Percentiles rank a stretch among this genome's conserved stretches.
Evolutionary conservation across 37 sponge, comb jelly and placozoan genomes (phyloP).

Genomic region (Dysidea cf. avara): DNA sequence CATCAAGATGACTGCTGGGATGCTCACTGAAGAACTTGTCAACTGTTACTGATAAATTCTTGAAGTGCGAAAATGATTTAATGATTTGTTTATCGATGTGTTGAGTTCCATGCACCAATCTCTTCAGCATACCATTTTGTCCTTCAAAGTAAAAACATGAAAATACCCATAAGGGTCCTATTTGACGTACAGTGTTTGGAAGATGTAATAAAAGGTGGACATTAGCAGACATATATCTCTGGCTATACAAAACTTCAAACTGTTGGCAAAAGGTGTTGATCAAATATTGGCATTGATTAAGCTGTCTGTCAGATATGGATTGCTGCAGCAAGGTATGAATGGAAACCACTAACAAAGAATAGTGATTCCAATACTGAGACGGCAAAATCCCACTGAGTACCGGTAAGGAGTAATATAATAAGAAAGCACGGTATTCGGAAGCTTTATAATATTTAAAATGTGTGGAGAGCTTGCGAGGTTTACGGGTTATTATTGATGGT

Average conservation of each 20-base stretch:
- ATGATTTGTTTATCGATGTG: conserved; percentile 18
- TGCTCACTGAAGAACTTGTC: too few species aligned
- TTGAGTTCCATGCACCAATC: conserved; percentile 22
- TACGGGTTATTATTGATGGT: too few species aligned
- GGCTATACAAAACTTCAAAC: not conserved
- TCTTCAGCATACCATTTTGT: conserved; percentile 14
- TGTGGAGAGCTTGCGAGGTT: not conserved
- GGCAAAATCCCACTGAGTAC: too few species aligned
- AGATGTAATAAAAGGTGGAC: conserved; percentile 1
- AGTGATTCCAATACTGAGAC: too few species aligned
- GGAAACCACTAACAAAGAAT: too few species aligned
- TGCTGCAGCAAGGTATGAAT: not conserved
- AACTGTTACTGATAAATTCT: too few species aligned
- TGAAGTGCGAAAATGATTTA: too few species aligned
- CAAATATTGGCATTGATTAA: not conserved
- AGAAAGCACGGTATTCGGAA: too few species aligned
- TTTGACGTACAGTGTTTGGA: not conserved
- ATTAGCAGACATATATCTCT: conserved; percentile 2
- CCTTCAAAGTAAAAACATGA: conserved; percentile 34
- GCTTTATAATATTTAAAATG: too few species aligned
- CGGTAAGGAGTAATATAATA: too few species aligned
- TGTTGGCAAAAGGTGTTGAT: not conserved
- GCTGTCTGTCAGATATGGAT: not conserved
- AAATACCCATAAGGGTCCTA: conserved; percentile 31
- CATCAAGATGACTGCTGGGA: too few species aligned